Percentiles rank a stretch among this genome's conserved stretches.
These are phyloP conservation scores for Azorinus chamasolen DNA, from an alignment of 2,888 invertebrate species.

Conservation along the genomic window DNA sequence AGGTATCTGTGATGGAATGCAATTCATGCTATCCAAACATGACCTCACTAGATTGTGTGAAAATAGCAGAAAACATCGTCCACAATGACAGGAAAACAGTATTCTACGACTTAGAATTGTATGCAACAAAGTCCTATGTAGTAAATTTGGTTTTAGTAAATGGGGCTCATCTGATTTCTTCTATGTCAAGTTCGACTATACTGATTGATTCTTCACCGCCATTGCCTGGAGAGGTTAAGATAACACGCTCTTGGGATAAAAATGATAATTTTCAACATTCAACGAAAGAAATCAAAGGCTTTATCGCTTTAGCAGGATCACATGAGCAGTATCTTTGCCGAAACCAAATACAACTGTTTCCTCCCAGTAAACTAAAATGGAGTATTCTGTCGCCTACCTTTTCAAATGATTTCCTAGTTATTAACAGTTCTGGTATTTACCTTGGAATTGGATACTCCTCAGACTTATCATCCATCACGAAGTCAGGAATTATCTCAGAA, in stretches of 20 bases:
- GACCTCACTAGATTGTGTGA: constrained; percentile 24
- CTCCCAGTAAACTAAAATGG: constrained; percentile 7
- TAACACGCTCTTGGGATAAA: constrained; percentile 52
- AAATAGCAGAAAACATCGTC: constrained; percentile 31
- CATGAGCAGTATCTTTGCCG: constrained; percentile 44
- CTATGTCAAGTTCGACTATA: constrained; percentile 36
- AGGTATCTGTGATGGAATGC: constrained; percentile 38
- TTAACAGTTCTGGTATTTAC: constrained; percentile 44
- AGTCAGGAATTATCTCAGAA: constrained; percentile 38
- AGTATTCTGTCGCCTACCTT: constrained; percentile 10
- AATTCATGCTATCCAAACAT: constrained; percentile 7
- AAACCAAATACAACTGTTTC: constrained; percentile 39
- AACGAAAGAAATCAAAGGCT: constrained; percentile 36
- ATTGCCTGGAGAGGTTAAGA: constrained; percentile 59
- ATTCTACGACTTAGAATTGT: constrained; percentile 62
- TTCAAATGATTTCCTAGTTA: constrained; percentile 25
- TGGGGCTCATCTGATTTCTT: constrained; percentile 46
- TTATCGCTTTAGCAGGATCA: constrained; percentile 54
- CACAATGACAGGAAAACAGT: constrained; percentile 46
- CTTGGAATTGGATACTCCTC: constrained; percentile 54
- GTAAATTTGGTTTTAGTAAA: constrained; percentile 56
- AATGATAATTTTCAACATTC: constrained; percentile 51
- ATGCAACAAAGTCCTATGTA: constrained; percentile 45
- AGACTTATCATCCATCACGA: constrained; percentile 36
- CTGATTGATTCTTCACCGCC: constrained; percentile 59